phyloP scores from a whole-genome alignment of 2,797 vertebrate genomes.

The Babyrousa celebensis region DNA sequence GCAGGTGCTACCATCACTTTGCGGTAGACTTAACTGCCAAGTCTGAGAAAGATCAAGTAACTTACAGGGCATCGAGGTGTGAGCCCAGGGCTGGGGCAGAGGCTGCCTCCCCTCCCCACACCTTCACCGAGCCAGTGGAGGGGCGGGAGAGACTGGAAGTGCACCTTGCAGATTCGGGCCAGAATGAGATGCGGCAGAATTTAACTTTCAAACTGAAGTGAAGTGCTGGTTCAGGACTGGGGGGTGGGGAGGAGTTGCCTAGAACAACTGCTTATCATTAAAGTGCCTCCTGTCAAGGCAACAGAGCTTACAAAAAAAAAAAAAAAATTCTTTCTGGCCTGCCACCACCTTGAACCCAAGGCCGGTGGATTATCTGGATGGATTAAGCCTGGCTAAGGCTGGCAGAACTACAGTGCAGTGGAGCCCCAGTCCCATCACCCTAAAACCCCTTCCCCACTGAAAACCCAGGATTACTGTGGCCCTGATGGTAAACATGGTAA shows the following conservation, averaged over 20 bases:
- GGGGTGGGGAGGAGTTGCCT: accelerated
- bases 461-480: background rate
- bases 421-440: background rate
- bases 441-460: background rate
- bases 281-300: background rate
- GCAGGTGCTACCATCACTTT: background rate
- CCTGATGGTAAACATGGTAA: background rate
- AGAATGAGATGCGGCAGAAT: background rate
- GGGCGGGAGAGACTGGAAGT: accelerated
- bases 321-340: background rate
- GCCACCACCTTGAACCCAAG: background rate
- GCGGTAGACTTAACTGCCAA: background rate
- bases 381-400: accelerated
- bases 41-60: background rate
- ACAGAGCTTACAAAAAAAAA: background rate
- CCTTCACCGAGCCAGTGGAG: accelerated
- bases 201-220: background rate
- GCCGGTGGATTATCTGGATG: too few species aligned
- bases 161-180: accelerated
- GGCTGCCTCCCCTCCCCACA: background rate
- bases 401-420: accelerated
- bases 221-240: background rate
- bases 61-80: background rate
- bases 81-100: background rate
- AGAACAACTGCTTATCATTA: background rate